Conservation (phyloP, 2,113 vertebrate species). For the Apteryx mantelli region DNA sequence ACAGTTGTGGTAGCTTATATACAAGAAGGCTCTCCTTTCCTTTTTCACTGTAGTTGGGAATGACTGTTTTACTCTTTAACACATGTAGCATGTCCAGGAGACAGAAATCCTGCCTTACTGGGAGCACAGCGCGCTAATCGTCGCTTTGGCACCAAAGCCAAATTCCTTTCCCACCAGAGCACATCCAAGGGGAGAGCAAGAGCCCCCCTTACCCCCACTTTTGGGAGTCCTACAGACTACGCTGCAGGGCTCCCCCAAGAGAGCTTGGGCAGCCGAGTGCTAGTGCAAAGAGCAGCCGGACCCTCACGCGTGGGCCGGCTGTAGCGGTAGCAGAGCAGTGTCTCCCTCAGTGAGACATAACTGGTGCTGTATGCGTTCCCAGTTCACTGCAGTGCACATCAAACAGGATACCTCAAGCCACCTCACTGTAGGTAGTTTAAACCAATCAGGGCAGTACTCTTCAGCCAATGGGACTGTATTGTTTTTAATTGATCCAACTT, state of each 20-base stretch:
- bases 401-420: not conserved
- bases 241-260: accelerated
- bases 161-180: not conserved
- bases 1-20: not conserved
- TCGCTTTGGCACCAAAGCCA: not conserved
- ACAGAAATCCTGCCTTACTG: not conserved
- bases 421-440: not conserved
- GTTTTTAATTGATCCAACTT: not conserved
- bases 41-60: not conserved
- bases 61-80: not conserved
- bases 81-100: not conserved
- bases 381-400: accelerated
- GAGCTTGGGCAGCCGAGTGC: not conserved
- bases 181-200: not conserved
- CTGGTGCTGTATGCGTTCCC: not conserved
- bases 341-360: accelerated
- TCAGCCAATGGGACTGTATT: not conserved
- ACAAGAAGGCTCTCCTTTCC: not conserved
- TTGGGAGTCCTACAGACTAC: accelerated
- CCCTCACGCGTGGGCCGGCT: not conserved
- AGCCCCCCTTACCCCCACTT: not conserved
- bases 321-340: not conserved
- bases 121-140: accelerated
- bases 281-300: not conserved
- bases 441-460: not conserved